A percentile compares a stretch with the other conserved stretches of the same genome.
These are phyloP conservation scores for Rhingia rostrata DNA, from an alignment of 2,888 invertebrate species.

Conservation along the genomic window DNA sequence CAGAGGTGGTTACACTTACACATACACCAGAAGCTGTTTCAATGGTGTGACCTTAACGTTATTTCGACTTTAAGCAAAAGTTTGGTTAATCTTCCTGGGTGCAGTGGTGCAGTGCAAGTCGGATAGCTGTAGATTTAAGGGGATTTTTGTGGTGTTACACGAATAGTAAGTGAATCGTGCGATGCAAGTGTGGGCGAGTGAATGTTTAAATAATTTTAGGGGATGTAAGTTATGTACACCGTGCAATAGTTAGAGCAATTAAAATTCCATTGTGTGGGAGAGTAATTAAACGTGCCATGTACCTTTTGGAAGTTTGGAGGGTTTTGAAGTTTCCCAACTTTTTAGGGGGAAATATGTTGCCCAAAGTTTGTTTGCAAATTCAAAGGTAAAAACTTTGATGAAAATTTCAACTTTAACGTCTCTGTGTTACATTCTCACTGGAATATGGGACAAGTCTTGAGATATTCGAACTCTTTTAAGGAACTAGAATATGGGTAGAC, in stretches of 20 bases:
- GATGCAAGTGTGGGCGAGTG: neutral
- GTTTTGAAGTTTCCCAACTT: too few species aligned
- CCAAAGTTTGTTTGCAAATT: too few species aligned
- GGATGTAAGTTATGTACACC: neutral
- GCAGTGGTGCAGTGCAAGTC: neutral
- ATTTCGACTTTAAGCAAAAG: constrained; percentile 33
- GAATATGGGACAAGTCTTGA: too few species aligned
- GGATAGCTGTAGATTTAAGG: neutral
- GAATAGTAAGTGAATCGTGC: neutral
- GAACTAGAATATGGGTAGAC: too few species aligned
- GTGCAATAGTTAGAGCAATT: constrained; percentile 6
- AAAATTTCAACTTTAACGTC: too few species aligned
- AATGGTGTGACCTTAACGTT: constrained; percentile 18
- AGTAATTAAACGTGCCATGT: constrained; percentile 37
- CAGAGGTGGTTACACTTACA: neutral
- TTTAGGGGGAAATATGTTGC: too few species aligned
- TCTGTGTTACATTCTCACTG: too few species aligned
- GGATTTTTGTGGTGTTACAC: neutral
- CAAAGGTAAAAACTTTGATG: too few species aligned
- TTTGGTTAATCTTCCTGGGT: constrained; percentile 10
- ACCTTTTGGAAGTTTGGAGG: neutral
- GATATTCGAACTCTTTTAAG: too few species aligned
- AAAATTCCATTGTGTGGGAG: constrained; percentile 20
- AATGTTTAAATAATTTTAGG: constrained; percentile 6
- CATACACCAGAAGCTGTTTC: neutral